Percentiles rank a stretch among this genome's conserved stretches.
phyloP scores from a whole-genome alignment of 2,113 vertebrate genomes.

The Neolamprologus variostigma region DNA sequence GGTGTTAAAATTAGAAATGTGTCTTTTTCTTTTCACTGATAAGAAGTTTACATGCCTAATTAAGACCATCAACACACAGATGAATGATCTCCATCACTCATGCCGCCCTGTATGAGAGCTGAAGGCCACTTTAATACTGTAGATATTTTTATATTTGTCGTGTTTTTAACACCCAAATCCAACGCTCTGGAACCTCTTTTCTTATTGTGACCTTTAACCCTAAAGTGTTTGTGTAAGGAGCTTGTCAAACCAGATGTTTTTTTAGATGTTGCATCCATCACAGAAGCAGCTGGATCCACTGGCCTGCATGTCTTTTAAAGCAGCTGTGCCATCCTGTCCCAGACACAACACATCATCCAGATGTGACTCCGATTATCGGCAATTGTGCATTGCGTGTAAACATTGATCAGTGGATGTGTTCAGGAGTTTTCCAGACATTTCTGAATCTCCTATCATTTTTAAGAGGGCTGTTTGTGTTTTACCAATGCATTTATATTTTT shows the following conservation, averaged over 20 bases:
- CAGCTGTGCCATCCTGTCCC: conserved; percentile 12
- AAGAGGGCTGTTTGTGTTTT: not conserved
- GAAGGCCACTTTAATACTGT: not conserved
- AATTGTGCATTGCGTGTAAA: conserved; percentile 23
- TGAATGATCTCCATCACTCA: not conserved
- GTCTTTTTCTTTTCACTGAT: not conserved
- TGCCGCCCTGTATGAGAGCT: not conserved
- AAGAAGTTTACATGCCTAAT: not conserved
- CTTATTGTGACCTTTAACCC: not conserved
- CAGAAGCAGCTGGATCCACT: conserved; percentile 33
- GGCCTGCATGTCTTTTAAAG: not conserved
- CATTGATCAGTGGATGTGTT: conserved; percentile 22
- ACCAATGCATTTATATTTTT: not conserved
- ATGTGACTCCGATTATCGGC: not conserved
- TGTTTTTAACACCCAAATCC: not conserved
- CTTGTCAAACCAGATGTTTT: conserved; percentile 10
- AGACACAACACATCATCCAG: conserved; percentile 10
- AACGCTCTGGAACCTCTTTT: not conserved
- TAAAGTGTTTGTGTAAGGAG: not conserved
- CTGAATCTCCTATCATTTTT: not conserved
- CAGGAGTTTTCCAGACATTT: not conserved
- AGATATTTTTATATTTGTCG: not conserved
- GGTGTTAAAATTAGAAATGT: not conserved
- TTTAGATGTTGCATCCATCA: not conserved
- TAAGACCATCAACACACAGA: not conserved